These are phyloP conservation scores for Leucophenga varia DNA, from an alignment of 1,140 invertebrate genomes.

Conservation along the genomic window DNA sequence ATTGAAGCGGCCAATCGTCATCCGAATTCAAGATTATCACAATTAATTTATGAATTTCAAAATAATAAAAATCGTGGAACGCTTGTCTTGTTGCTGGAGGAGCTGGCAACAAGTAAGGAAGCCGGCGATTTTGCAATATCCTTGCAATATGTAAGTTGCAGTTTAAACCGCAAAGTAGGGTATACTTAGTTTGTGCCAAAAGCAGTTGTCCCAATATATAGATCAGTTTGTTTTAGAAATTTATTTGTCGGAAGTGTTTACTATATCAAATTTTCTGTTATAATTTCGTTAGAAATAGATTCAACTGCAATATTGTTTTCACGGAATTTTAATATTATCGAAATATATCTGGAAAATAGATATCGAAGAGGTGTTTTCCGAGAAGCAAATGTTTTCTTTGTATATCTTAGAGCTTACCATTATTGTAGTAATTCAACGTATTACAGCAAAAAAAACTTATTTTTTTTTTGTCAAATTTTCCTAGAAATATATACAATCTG, in stretches of 20 bases:
- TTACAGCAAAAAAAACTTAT: too few species aligned
- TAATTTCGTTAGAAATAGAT: neutral
- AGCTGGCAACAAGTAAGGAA: constrained; percentile 42
- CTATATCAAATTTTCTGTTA: neutral
- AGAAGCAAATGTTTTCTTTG: too few species aligned
- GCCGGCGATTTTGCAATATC: constrained; percentile 38
- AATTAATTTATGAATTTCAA: constrained; percentile 32
- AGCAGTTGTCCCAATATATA: neutral
- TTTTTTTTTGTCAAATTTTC: too few species aligned
- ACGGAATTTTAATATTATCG: too few species aligned
- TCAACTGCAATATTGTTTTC: neutral
- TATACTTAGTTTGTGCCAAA: neutral
- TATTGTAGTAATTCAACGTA: too few species aligned
- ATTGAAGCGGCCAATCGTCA: constrained; percentile 31
- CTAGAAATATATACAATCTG: too few species aligned
- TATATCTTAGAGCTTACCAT: too few species aligned
- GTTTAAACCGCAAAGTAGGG: neutral
- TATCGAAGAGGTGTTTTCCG: too few species aligned
- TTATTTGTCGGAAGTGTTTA: neutral
- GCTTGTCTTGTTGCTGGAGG: constrained; percentile 33
- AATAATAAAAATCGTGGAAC: constrained; percentile 19
- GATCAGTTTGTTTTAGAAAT: neutral
- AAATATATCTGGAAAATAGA: too few species aligned
- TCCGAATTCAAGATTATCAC: constrained; percentile 36
- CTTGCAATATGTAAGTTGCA: constrained; percentile 33